phyloP scores from a whole-genome alignment of 2,888 invertebrate species.

The Acanthococcus lagerstroemiae region DNA sequence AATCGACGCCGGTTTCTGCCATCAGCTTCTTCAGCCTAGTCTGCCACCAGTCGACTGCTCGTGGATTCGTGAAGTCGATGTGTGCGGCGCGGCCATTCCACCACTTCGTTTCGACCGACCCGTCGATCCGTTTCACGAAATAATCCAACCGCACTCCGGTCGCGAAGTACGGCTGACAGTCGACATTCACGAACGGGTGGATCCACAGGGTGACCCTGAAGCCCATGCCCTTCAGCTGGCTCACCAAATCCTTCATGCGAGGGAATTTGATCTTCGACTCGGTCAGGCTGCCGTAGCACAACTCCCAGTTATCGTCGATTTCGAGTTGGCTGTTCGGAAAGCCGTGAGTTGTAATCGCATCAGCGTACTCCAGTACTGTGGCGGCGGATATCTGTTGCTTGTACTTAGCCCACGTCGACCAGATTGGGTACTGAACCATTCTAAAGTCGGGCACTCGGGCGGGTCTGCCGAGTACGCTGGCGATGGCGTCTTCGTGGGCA shows the following conservation, averaged over 20 bases:
- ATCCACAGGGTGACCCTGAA: slow-evolving; percentile 73
- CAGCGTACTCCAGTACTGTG: slow-evolving; percentile 53
- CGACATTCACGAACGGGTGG: slow-evolving; percentile 74
- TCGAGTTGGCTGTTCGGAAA: slow-evolving; percentile 68
- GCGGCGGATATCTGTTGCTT: slow-evolving; percentile 55
- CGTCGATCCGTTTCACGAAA: slow-evolving; percentile 43
- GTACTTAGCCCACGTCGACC: slow-evolving; percentile 80
- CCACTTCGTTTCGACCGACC: slow-evolving; percentile 42
- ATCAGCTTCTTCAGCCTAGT: slow-evolving; percentile 47
- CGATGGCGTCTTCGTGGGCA: slow-evolving; percentile 56
- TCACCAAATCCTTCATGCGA: slow-evolving; percentile 52
- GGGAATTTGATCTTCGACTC: slow-evolving; percentile 59
- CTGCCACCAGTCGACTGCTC: slow-evolving; percentile 43
- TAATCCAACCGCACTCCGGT: slow-evolving; percentile 46
- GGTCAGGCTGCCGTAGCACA: slow-evolving; percentile 65
- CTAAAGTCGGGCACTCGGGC: slow-evolving; percentile 50
- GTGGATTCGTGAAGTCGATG: slow-evolving; percentile 60
- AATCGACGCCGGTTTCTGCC: slow-evolving; percentile 55
- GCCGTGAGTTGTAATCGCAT: slow-evolving; percentile 54
- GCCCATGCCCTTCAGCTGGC: slow-evolving; percentile 48
- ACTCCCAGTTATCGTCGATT: slow-evolving; percentile 82
- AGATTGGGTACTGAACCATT: slow-evolving; percentile 70
- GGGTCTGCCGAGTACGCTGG: slow-evolving; percentile 54
- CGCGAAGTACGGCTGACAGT: slow-evolving; percentile 54
- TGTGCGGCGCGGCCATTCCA: slow-evolving; percentile 48